phyloP scores from a whole-genome alignment of 2,113 vertebrate species.

The Labrus mixtus region DNA sequence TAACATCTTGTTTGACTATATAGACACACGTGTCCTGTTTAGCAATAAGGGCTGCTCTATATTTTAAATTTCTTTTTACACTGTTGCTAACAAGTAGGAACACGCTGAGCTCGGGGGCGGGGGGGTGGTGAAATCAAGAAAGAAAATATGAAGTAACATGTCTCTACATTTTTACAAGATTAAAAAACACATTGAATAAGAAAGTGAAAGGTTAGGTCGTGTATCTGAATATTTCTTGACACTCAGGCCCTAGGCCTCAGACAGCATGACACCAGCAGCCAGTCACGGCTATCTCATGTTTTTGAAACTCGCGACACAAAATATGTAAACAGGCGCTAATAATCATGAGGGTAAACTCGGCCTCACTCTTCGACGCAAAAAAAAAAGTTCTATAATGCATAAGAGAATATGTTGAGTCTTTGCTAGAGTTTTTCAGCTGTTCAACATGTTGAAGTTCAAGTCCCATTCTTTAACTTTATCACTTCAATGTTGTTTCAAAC shows the following conservation, averaged over 20 bases:
- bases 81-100: not conserved
- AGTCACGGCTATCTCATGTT: slow-evolving; percentile 5
- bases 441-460: too few species aligned
- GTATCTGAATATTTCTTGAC: too few species aligned
- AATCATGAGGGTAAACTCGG: slow-evolving; percentile 38
- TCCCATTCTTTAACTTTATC: too few species aligned
- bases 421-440: not conserved
- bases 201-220: too few species aligned
- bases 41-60: not conserved
- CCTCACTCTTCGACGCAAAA: not conserved
- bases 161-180: too few species aligned
- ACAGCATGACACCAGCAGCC: not conserved
- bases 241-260: not conserved
- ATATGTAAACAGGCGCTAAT: slow-evolving; percentile 50
- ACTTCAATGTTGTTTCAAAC: too few species aligned
- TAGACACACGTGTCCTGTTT: slow-evolving; percentile 6
- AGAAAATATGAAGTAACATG: too few species aligned
- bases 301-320: slow-evolving; percentile 1
- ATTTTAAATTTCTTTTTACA: not conserved
- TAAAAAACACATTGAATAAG: too few species aligned
- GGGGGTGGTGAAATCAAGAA: too few species aligned
- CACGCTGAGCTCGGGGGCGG: too few species aligned
- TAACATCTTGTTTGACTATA: slow-evolving; percentile 20
- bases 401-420: not conserved
- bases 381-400: not conserved